phyloP scores from a whole-genome alignment of 2,797 vertebrate genomes.

The Antrozous pallidus region DNA sequence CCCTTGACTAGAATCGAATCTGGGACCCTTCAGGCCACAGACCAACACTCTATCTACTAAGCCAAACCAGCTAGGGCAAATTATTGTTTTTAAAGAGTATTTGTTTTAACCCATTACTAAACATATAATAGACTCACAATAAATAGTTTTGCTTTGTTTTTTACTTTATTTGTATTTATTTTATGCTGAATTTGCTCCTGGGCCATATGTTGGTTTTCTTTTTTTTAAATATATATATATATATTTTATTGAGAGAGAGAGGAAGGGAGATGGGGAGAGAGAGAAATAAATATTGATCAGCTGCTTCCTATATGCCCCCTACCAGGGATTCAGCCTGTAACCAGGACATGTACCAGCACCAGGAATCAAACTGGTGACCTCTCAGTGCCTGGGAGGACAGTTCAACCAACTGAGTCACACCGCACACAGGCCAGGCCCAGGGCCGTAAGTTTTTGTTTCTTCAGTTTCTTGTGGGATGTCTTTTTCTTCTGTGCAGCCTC shows the following conservation, averaged over 20 bases:
- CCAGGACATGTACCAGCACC: too few species aligned
- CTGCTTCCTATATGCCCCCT: too few species aligned
- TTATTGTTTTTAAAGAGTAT: neutral
- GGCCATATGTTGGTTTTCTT: neutral
- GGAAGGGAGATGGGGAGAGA: too few species aligned
- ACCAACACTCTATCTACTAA: neutral
- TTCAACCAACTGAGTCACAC: too few species aligned
- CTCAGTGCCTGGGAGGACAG: too few species aligned
- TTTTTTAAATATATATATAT: too few species aligned
- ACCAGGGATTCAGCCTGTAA: too few species aligned
- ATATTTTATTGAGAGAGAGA: too few species aligned
- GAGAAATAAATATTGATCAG: too few species aligned
- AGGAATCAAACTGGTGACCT: too few species aligned
- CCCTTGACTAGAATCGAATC: neutral
- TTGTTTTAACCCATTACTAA: slow-evolving; percentile 30
- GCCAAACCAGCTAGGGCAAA: neutral
- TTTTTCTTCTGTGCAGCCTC: neutral
- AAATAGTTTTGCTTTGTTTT: neutral
- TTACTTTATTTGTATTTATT: neutral
- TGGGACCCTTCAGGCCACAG: neutral
- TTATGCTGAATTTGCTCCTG: neutral
- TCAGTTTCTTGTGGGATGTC: neutral
- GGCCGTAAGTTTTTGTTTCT: neutral
- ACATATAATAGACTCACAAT: neutral
- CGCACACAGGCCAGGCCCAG: too few species aligned